Evolutionary conservation across 1,140 invertebrate species (phyloP).

Genomic region (Pseudomyrmex dendroicus): DNA sequence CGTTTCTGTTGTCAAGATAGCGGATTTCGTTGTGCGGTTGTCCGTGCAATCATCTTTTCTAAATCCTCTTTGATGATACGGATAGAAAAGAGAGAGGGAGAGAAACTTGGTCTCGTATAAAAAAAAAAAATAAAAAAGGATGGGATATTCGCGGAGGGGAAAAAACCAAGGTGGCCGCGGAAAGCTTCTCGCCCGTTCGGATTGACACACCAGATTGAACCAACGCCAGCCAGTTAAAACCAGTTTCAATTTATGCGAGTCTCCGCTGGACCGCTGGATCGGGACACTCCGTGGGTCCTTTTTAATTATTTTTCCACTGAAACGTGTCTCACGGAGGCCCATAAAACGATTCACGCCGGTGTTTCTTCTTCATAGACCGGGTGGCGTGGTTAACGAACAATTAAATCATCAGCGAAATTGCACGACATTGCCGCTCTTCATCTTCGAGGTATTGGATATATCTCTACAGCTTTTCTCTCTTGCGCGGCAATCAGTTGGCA

Average conservation of each 20-base stretch:
- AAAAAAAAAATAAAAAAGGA: constrained; percentile 18
- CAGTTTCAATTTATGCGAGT: constrained; percentile 79
- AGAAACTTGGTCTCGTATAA: background rate
- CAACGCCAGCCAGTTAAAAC: constrained; percentile 75
- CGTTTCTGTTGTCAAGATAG: background rate
- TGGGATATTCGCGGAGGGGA: constrained; percentile 21
- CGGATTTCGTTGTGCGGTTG: background rate
- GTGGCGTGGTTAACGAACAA: constrained; percentile 52
- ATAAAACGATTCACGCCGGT: background rate
- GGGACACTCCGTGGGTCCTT: constrained; percentile 52
- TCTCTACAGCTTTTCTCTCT: background rate
- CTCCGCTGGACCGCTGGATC: constrained; percentile 50
- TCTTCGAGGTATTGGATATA: constrained; percentile 49
- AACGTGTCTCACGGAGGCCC: background rate
- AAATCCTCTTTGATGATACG: background rate
- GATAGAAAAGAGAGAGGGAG: background rate
- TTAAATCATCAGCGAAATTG: constrained; percentile 68
- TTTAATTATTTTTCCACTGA: constrained; percentile 72
- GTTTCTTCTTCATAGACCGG: constrained; percentile 31
- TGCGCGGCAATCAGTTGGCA: background rate
- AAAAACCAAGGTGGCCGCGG: constrained; percentile 46
- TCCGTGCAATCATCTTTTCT: background rate
- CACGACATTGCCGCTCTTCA: background rate
- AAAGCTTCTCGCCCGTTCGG: constrained; percentile 39
- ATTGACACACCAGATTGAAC: constrained; percentile 70